Percentiles rank a stretch among this genome's conserved stretches.
Evolutionary conservation across 1,140 invertebrate species (phyloP).

Genomic region (Oryzaephilus surinamensis): DNA sequence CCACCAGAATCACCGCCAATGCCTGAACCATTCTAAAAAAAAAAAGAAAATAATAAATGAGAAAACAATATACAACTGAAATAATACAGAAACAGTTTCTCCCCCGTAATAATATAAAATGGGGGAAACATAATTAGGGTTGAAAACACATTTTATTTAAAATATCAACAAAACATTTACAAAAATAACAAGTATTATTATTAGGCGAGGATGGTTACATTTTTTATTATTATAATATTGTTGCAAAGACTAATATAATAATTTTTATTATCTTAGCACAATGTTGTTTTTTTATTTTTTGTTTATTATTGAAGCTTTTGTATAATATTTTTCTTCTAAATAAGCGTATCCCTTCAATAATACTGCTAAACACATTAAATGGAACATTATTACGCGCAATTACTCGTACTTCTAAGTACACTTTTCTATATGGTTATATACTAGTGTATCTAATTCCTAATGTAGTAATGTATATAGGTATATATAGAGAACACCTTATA

Average conservation of each 20-base stretch:
- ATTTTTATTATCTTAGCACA: conserved; percentile 21
- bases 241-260: conserved; percentile 10
- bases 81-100: too few species aligned
- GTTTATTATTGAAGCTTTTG: too few species aligned
- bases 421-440: too few species aligned
- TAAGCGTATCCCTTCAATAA: conserved; percentile 13
- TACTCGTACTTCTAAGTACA: too few species aligned
- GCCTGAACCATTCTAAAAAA: conserved; percentile 72
- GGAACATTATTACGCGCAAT: too few species aligned
- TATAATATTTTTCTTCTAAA: too few species aligned
- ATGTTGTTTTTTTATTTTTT: conserved; percentile 15
- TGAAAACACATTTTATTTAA: conserved; percentile 9
- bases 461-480: too few species aligned
- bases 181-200: conserved; percentile 16
- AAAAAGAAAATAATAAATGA: conserved; percentile 47
- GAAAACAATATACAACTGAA: conserved; percentile 36
- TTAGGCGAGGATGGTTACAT: too few species aligned
- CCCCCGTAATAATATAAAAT: too few species aligned
- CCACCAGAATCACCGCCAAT: conserved; percentile 59
- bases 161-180: conserved; percentile 12
- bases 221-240: conserved; percentile 13
- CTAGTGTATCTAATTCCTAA: too few species aligned
- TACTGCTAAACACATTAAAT: too few species aligned
- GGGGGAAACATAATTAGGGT: conserved; percentile 8
- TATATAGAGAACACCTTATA: too few species aligned